Evolutionary conservation across 2,113 vertebrate genomes (phyloP), one percentile per base, ranked within the genome.

Genomic region (Megalops atlanticus): DNA sequence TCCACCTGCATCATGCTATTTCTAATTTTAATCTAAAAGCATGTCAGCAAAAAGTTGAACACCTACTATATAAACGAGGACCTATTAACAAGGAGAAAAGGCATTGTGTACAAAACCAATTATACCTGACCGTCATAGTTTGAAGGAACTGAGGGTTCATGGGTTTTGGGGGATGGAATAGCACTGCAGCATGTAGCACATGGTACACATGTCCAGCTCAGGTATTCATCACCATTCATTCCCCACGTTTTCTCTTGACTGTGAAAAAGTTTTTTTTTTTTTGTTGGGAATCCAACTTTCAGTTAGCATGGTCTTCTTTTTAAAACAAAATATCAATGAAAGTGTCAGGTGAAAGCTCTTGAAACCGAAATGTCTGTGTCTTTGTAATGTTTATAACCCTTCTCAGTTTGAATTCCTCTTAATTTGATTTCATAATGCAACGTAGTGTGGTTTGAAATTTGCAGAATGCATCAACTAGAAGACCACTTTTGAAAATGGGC

Each of bases 341-440:
- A 74, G 18, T 40, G 72, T 38, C 72, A 74, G 38, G 1, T 74
- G 36, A 41, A 74, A 74, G 21, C 72, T 10, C 72, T 31, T 41
- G 41, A 41, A 43, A 43, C 0, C 36, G 41, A 39, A 41, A 43
- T 64, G 18, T 27, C 21, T 74, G 38, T 74, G 41, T 43, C 41
- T 41, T 41, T 43, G 21, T 41, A 21, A 74, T 27, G 72, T 74
- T 74, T 43, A 74, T 27, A 41, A 36, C 72, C 18, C 41, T 12
- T 74, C 38, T 74, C 72, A 4, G 21, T 38, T 74, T 39, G 71
- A 74, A 74, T n/a, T 74, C 72, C 18, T 74, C 72, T 43, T 74
- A 74, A 74, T 74, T 24, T 41, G 72, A 74, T 41, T 41, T 74
- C 12, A 41, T 74, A 41, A 41, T 41, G 21, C 72, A 41, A 21